Percentiles rank a stretch among this genome's conserved stretches.
These are phyloP conservation scores for Thera obeliscata DNA, from an alignment of 2,888 invertebrate species.

Conservation along the genomic window DNA sequence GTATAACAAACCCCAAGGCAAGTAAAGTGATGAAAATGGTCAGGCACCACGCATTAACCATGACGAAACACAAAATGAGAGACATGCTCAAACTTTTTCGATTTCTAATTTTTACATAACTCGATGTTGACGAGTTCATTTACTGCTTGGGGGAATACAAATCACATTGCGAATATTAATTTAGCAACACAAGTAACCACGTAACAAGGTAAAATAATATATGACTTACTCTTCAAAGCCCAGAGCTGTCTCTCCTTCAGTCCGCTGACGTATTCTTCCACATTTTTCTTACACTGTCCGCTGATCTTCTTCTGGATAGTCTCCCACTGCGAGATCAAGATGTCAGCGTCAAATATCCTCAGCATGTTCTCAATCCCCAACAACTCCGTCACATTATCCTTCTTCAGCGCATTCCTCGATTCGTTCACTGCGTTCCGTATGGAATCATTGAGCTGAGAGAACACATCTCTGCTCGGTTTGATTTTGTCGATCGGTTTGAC, in stretches of 20 bases:
- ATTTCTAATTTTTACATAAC: conserved; percentile 46
- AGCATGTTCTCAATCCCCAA: conserved; percentile 81
- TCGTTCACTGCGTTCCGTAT: conserved; percentile 71
- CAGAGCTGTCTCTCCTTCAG: conserved; percentile 84
- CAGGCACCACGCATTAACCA: conserved; percentile 14
- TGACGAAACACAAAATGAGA: conserved; percentile 36
- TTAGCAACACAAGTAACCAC: background rate
- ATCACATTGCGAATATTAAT: background rate
- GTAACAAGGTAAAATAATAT: background rate
- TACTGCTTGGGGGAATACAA: conserved; percentile 11
- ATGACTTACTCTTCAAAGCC: conserved; percentile 89
- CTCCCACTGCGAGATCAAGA: conserved; percentile 83
- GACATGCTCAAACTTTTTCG: conserved; percentile 31
- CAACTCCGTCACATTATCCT: conserved; percentile 50
- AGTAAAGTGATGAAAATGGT: background rate
- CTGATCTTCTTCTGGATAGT: conserved; percentile 74
- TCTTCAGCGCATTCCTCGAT: conserved; percentile 58
- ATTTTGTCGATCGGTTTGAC: conserved; percentile 58
- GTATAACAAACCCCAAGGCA: background rate
- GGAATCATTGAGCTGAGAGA: conserved; percentile 66
- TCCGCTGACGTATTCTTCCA: conserved; percentile 85
- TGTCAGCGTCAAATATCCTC: conserved; percentile 83
- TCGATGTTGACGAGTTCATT: conserved; percentile 33
- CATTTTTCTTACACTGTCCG: conserved; percentile 81
- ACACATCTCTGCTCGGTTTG: conserved; percentile 61